Base-by-base conservation (phyloP, 2,888 invertebrate species). In the Pandemis heparana region DNA sequence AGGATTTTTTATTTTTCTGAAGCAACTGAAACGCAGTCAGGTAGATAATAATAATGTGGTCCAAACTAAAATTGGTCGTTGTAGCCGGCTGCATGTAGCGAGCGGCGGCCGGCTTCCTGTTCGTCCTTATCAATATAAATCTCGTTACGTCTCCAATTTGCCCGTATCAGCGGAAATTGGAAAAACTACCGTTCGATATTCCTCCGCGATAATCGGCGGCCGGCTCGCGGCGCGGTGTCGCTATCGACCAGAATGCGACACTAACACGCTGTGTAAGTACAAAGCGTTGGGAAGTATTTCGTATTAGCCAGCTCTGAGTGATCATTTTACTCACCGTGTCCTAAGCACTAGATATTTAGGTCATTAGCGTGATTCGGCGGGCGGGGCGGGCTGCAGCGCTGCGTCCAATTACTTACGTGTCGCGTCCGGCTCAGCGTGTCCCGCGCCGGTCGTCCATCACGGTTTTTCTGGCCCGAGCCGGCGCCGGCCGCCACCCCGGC, bases 61-160 rank as follows among this genome's bases (percentile, higher is more conserved):
- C 10, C 43, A 43, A 43, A 43, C 4, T 43, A 43, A 12, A 0
- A 5, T 5, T 12, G 43, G n/a, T 48, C 7, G 41, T 1, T 0
- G 48, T n/a, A 48, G 32, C 14, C 43, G 10, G 59, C 32, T 7
- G 61, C 61, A 5, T 5, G 9, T 16, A 10, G 39, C n/a, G 38
- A 32, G 3, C 43, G 43, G 23, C 46, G 23, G 8, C 32, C 60
- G 76, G 76, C 78, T 77, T 79, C 77, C 77, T 77, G 77, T 75
- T 80, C 23, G 51, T 16, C 23, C 77, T 80, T 80, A 81, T 81
- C 81, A 79, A 80, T 79, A 80, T 78, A 76, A 79, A 82, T 80
- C 81, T 80, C 80, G 77, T 81, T 78, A 79, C 78, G 67, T 51
- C 70, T 66, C 81, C 81, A 82, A 82, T 81, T 79, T 79, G 81